Evolutionary conservation across 2,888 invertebrate species (phyloP), one percentile per base, ranked within the genome.

Genomic region (Microchrysa polita): DNA sequence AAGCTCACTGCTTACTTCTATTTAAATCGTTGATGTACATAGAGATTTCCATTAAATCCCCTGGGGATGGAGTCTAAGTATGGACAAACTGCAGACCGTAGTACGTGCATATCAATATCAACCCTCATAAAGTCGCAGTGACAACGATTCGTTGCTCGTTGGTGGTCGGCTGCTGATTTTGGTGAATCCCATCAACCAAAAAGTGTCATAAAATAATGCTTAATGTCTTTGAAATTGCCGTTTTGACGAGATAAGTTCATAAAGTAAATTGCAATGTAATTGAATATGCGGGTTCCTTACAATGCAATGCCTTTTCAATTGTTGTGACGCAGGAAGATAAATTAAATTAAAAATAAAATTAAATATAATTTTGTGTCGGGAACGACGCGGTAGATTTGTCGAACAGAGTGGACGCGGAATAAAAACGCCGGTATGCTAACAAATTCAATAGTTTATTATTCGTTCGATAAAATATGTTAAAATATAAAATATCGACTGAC

Each of bases 131-230:
- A 44, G 12, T 18, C n/a, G n/a, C 65, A 14, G 22, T 23, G 48
- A 65, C 65, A 48, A 65, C 44, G n/a, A 12, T 2, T 1, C 34
- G 65, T 40, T 22, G 65, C 2, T 9, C 44, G n/a, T 10, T 42
- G 57, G 48, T 69, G 34, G 60, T 7, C 34, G 57, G 67, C 76
- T 76, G 73, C 10, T 48, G 14, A 34, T 34, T 34, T 34, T 34
- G 27, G 59, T 76, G 76, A 77, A 69, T 67, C 73, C 74, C 78
- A 78, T 77, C 78, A 79, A 79, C 78, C 77, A 78, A 79, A 73
- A 79, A 80, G 80, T 80, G 80, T 80, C 82, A 82, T 83, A 81
- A 83, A 84, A 83, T 83, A 83, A 83, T 82, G 81, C 81, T 83
- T 81, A 82, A 82, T 82, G 83, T 82, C 80, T 80, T 80, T 81